Evolutionary conservation across 2,888 invertebrate species (phyloP).

Genomic region (Trachelus iudaicus): DNA sequence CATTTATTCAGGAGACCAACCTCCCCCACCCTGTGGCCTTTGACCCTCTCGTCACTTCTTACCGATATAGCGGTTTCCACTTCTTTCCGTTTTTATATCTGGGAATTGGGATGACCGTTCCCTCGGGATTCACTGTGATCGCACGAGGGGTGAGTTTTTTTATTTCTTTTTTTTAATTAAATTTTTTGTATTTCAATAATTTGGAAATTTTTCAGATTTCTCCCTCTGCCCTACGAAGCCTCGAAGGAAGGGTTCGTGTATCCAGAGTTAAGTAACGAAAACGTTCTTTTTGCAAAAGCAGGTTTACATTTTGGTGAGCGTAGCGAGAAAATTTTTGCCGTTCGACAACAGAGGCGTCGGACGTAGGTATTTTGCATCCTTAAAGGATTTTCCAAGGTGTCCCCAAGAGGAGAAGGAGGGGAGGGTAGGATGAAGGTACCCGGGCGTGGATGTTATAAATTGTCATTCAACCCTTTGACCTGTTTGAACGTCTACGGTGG

Average conservation of each 20-base stretch:
- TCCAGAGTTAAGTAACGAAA: background rate
- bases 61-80: conserved; percentile 2
- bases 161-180: background rate
- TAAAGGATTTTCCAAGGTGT: background rate
- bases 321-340: background rate
- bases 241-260: background rate
- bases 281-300: background rate
- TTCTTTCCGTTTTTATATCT: background rate
- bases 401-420: background rate
- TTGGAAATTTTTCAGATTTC: background rate
- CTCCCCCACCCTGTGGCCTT: conserved; percentile 1
- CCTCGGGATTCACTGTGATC: background rate
- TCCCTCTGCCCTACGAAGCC: background rate
- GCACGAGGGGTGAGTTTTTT: background rate
- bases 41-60: background rate
- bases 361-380: background rate
- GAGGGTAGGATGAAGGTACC: background rate
- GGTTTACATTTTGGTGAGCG: background rate
- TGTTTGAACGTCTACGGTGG: too few relatives aligned
- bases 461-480: conserved; percentile 8
- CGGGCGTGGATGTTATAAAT: background rate
- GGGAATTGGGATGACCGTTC: background rate
- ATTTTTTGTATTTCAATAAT: background rate
- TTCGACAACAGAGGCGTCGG: background rate
- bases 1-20: background rate